These are phyloP conservation scores for Dinocampus coccinellae DNA, from an alignment of 2,888 invertebrate genomes.

Conservation along the genomic window DNA sequence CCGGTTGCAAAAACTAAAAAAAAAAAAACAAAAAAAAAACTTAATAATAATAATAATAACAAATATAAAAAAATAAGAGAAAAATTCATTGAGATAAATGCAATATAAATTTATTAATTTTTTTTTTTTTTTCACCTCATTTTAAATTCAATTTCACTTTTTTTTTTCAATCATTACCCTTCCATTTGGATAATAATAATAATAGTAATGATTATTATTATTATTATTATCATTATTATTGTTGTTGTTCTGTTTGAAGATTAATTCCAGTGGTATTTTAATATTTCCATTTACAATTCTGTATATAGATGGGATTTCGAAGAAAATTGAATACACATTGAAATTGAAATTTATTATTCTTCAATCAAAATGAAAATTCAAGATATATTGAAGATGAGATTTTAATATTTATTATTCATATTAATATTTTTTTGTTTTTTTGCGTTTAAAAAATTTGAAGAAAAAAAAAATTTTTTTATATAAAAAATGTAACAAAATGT, in stretches of 20 bases:
- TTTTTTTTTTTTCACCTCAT: not conserved
- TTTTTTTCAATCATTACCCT: no score
- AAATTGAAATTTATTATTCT: not conserved
- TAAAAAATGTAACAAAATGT: no score
- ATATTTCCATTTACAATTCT: not conserved
- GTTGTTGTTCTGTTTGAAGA: not conserved
- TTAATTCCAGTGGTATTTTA: not conserved
- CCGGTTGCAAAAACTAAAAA: not conserved
- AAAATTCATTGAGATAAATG: not conserved
- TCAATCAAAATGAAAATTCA: slow-evolving; percentile 7
- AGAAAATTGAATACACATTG: not conserved
- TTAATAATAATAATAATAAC: no score
- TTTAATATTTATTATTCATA: not conserved
- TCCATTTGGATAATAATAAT: no score
- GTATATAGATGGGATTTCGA: not conserved
- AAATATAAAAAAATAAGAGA: not conserved
- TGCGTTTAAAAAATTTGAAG: no score
- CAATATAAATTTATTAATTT: not conserved
- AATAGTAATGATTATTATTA: no score
- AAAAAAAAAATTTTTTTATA: no score
- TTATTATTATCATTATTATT: no score
- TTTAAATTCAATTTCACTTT: not conserved
- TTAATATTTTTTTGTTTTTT: no score
- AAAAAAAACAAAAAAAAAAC: no score
- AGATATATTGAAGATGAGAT: not conserved